phyloP scores from a whole-genome alignment of 1,140 invertebrate species.

The Leptinotarsa defecta region DNA sequence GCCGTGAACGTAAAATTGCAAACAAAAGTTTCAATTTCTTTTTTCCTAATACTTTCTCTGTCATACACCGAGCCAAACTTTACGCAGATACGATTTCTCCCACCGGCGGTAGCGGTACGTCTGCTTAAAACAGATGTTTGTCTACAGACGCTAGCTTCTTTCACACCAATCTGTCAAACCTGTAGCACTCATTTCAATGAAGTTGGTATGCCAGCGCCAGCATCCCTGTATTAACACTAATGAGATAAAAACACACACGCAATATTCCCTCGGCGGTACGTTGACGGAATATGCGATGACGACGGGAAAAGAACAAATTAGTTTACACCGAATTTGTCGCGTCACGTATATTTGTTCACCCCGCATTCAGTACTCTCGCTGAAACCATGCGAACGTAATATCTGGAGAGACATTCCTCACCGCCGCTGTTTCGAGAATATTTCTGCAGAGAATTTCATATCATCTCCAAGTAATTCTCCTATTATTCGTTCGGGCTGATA shows the following conservation, averaged over 20 bases:
- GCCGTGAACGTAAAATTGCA: too few species aligned
- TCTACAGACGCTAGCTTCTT: too few species aligned
- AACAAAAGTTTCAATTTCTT: too few species aligned
- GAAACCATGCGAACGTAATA: background rate
- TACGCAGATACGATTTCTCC: too few species aligned
- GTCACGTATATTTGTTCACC: conserved; percentile 3
- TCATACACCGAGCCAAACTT: too few species aligned
- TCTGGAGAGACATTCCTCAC: background rate
- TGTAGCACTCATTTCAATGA: background rate
- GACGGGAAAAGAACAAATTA: conserved; percentile 3
- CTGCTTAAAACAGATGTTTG: too few species aligned
- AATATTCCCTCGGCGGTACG: background rate
- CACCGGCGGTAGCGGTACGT: too few species aligned
- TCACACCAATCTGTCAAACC: background rate
- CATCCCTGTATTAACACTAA: background rate
- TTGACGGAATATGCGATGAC: conserved; percentile 2
- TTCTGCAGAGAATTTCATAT: too few species aligned
- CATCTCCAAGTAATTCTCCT: too few species aligned
- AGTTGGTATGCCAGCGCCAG: background rate
- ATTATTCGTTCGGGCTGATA: too few species aligned
- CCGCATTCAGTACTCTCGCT: background rate
- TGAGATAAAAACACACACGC: conserved; percentile 6
- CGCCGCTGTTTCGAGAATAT: too few species aligned
- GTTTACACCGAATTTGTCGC: conserved; percentile 2
- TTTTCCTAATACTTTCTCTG: too few species aligned